Evolutionary conservation across 1,140 invertebrate species (phyloP).

Genomic region (Microplitis mediator): DNA sequence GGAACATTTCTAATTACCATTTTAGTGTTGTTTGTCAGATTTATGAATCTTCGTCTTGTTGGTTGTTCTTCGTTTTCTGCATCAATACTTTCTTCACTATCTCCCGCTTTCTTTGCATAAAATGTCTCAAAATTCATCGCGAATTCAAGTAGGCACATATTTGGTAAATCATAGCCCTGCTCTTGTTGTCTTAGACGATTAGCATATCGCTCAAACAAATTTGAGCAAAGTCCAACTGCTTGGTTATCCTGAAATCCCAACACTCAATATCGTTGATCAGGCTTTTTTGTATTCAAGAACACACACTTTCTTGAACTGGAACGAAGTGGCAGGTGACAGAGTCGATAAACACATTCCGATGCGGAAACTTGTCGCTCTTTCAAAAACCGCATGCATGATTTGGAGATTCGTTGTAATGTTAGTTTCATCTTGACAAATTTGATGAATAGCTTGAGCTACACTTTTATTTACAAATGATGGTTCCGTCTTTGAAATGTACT

Average conservation of each 20-base stretch:
- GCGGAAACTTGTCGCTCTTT: slow-evolving; percentile 43
- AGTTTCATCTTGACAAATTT: slow-evolving; percentile 38
- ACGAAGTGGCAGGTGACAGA: background rate
- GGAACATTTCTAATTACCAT: slow-evolving; percentile 32
- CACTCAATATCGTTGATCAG: slow-evolving; percentile 46
- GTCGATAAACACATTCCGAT: slow-evolving; percentile 27
- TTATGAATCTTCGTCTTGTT: slow-evolving; percentile 19
- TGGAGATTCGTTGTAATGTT: slow-evolving; percentile 45
- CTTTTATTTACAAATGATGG: slow-evolving; percentile 36
- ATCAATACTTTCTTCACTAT: background rate
- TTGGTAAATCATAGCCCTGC: slow-evolving; percentile 41
- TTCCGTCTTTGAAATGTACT: slow-evolving; percentile 54
- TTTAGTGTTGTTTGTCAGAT: slow-evolving; percentile 36
- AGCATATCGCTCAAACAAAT: slow-evolving; percentile 52
- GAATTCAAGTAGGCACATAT: slow-evolving; percentile 48
- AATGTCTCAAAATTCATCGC: slow-evolving; percentile 46
- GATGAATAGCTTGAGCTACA: slow-evolving; percentile 39
- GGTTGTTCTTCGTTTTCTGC: background rate
- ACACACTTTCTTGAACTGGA: background rate
- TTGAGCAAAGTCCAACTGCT: slow-evolving; percentile 37
- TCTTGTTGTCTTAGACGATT: slow-evolving; percentile 36
- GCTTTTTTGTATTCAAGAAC: slow-evolving; percentile 37
- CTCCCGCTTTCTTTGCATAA: slow-evolving; percentile 22
- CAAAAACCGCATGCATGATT: slow-evolving; percentile 35
- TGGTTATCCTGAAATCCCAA: slow-evolving; percentile 35